A percentile compares a stretch with the other conserved stretches of the same genome.
Evolutionary conservation across 64 coral and sea anemone genomes (phyloP).

Genomic region (Actinia equina): DNA sequence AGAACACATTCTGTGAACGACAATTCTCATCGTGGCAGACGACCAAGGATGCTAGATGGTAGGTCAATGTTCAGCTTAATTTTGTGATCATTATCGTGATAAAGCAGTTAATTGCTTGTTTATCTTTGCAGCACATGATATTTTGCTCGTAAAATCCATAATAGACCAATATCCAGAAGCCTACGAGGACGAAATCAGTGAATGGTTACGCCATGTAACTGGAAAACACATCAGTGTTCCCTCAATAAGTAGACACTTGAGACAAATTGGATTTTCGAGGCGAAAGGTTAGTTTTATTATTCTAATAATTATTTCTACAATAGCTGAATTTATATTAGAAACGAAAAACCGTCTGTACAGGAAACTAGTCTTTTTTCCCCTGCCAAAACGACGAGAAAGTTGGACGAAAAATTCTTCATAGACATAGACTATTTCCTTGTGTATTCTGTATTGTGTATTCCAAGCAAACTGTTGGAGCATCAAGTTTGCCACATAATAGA

Average conservation of each 20-base stretch:
- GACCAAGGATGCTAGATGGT: neutral
- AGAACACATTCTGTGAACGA: neutral
- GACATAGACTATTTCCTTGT: too few relatives aligned
- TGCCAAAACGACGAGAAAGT: too few relatives aligned
- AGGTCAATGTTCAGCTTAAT: neutral
- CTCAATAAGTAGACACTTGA: neutral
- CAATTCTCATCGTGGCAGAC: neutral
- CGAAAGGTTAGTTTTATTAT: too few relatives aligned
- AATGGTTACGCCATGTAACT: conserved; percentile 1
- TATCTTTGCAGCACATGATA: conserved; percentile 8
- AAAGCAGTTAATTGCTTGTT: neutral
- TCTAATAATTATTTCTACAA: too few relatives aligned
- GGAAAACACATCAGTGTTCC: neutral
- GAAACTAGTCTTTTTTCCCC: too few relatives aligned
- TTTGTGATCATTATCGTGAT: neutral
- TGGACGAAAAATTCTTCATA: too few relatives aligned
- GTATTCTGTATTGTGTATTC: too few relatives aligned
- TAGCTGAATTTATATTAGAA: too few relatives aligned
- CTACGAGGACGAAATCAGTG: conserved; percentile 7
- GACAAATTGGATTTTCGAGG: conserved; percentile 8
- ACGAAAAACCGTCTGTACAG: too few relatives aligned
- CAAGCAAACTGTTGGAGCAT: too few relatives aligned
- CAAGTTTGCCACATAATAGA: too few relatives aligned
- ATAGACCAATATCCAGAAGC: conserved; percentile 4
- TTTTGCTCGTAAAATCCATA: conserved; percentile 12